Conservation (phyloP, 2,888 invertebrate genomes). For the Drosophila acutilabella region DNA sequence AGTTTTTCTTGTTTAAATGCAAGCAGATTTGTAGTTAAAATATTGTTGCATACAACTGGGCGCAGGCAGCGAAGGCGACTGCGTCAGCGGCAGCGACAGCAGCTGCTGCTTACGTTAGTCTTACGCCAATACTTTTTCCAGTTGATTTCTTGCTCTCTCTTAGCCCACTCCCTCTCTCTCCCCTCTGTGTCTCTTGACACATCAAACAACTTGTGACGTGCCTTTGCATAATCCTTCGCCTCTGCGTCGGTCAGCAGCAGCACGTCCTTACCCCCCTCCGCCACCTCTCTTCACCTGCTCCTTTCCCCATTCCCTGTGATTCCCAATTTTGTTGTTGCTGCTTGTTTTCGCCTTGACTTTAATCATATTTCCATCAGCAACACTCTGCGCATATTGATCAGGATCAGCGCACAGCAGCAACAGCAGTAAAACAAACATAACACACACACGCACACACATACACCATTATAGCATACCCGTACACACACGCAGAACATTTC, state of each 20-base stretch:
- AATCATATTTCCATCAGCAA: slow-evolving; percentile 76
- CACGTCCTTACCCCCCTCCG: slow-evolving; percentile 36
- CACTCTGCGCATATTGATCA: slow-evolving; percentile 71
- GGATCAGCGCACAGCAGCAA: slow-evolving; percentile 38
- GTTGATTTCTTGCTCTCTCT: slow-evolving; percentile 61
- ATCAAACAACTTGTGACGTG: slow-evolving; percentile 75
- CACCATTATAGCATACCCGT: background rate
- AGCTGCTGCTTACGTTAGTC: slow-evolving; percentile 24
- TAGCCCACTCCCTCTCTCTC: background rate
- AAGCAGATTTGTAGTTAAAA: slow-evolving; percentile 21
- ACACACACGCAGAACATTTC: background rate
- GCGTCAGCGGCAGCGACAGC: slow-evolving; percentile 10
- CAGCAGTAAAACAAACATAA: slow-evolving; percentile 56
- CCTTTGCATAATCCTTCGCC: slow-evolving; percentile 70
- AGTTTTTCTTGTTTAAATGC: slow-evolving; percentile 14
- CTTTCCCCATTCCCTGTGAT: slow-evolving; percentile 1
- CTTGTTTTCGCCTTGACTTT: slow-evolving; percentile 73
- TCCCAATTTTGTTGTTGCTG: slow-evolving; percentile 27
- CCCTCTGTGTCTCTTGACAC: slow-evolving; percentile 30
- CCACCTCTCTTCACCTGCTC: background rate
- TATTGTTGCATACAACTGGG: slow-evolving; percentile 48
- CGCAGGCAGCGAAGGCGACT: background rate
- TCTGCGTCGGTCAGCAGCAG: slow-evolving; percentile 42
- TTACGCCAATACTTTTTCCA: slow-evolving; percentile 41
- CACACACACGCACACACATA: slow-evolving; percentile 5